These are phyloP conservation scores for Mesocricetus auratus DNA, from an alignment of 2,113 vertebrate genomes.

Conservation along the genomic window DNA sequence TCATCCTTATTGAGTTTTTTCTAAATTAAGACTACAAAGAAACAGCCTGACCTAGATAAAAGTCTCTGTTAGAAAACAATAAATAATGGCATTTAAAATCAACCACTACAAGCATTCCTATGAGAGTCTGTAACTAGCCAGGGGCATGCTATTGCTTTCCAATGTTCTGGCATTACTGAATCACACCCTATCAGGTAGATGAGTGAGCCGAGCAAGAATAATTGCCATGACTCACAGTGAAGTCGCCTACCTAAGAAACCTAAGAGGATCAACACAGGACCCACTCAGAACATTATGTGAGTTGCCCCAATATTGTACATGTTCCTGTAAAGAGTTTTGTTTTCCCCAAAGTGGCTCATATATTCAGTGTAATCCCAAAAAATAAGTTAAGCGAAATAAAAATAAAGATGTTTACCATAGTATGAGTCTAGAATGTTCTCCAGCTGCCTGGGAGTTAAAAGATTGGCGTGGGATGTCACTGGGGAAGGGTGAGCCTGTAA, in stretches of 20 bases:
- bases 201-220: background rate
- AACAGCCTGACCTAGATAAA: background rate
- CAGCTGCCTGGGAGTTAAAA: background rate
- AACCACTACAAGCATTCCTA: background rate
- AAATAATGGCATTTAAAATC: background rate
- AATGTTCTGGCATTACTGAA: background rate
- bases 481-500: no score
- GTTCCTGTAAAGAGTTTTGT: background rate
- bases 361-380: background rate
- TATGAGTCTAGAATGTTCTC: background rate
- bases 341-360: background rate
- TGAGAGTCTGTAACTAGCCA: background rate
- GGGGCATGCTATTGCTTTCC: background rate
- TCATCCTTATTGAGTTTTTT: background rate
- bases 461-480: no score
- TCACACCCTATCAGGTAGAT: background rate
- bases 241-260: background rate
- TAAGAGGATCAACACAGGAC: background rate
- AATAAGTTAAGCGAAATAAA: background rate
- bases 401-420: background rate
- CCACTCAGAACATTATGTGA: background rate
- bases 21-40: slow-evolving; percentile 23
- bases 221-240: background rate
- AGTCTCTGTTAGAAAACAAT: background rate
- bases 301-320: fast-evolving